Evolutionary conservation across 2,113 vertebrate genomes (phyloP).

Genomic region (Clupea harengus): DNA sequence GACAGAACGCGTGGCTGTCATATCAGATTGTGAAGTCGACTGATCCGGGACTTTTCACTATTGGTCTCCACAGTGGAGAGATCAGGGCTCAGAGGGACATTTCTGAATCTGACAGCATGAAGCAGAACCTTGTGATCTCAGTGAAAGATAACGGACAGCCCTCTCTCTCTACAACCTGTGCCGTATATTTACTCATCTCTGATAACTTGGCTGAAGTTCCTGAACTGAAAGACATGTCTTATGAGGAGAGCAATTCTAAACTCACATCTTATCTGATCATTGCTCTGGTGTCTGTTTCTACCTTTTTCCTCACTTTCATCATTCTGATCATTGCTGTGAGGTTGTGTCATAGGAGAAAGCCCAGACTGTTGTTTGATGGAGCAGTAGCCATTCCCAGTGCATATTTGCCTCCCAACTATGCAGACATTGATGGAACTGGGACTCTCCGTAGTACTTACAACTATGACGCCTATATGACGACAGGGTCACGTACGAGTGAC

Average conservation of each 20-base stretch:
- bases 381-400: slow-evolving; percentile 31
- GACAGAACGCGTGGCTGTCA: slow-evolving; percentile 39
- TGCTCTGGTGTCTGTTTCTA: slow-evolving; percentile 31
- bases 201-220: slow-evolving; percentile 41
- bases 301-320: slow-evolving; percentile 33
- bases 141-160: slow-evolving; percentile 47
- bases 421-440: slow-evolving; percentile 34
- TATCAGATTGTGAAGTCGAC: slow-evolving; percentile 44
- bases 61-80: slow-evolving; percentile 48
- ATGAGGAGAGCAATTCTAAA: slow-evolving; percentile 16
- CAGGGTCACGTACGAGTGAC: background rate
- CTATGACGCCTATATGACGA: slow-evolving; percentile 22
- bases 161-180: slow-evolving; percentile 39
- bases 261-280: slow-evolving; percentile 34
- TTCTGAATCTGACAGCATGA: slow-evolving; percentile 46
- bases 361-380: slow-evolving; percentile 35
- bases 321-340: slow-evolving; percentile 48
- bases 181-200: slow-evolving; percentile 45
- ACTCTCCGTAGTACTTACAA: slow-evolving; percentile 35
- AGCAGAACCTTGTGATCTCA: slow-evolving; percentile 46
- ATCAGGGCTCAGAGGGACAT: slow-evolving; percentile 49
- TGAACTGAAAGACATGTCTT: slow-evolving; percentile 22
- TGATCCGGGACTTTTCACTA: slow-evolving; percentile 39
- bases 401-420: slow-evolving; percentile 33
- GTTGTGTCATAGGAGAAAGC: slow-evolving; percentile 31